Evolutionary conservation across 2,113 vertebrate genomes (phyloP), one percentile per base, ranked within the genome.

Genomic region (Oryzias celebensis): DNA sequence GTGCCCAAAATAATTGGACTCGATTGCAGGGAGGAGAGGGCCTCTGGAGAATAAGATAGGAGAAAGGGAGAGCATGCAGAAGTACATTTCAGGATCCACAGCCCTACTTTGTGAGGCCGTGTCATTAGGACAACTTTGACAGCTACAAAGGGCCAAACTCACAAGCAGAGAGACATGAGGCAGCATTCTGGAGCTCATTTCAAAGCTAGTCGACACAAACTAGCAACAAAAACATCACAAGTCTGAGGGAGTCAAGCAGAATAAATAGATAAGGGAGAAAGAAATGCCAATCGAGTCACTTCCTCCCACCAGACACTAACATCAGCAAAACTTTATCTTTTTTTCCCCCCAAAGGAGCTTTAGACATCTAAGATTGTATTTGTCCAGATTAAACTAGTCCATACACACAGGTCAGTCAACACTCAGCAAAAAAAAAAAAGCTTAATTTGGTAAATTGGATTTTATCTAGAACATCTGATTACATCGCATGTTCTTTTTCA

Each of bases 1-100:
- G 71, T 71, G 62, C 60, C 55, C 46, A 72, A 70, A 65, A 81
- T 81, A 85, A 79, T 75, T 70, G 28, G 45, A 57, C 60, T 60
- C 62, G 74, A 82, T 83, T 67, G 57, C 7, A 14, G 69, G 75
- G 73, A 73, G 66, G 62, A 63, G 55, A 65, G 53, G 14, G 58
- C 71, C 82, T 71, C 77, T 52, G 62, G 80, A 67, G 77, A 62
- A 36, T 31, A 56, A 66, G 77, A 78, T 67, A 68, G 44, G 48
- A 46, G 18, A 46, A 28, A 23, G 48, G 55, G 65, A 26, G 48
- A 82, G 62, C 17, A 12, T 49, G 50, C 50, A 28, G 8, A 12
- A 24, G 52, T 10, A 36, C 8, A 12, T 26, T 62, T 73, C 65
- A 54, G 22, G 54, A 63, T 56, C 50, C 12, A 56, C 52, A 42